Base-by-base conservation (phyloP, 2,113 vertebrate species). In the Alosa alosa region DNA sequence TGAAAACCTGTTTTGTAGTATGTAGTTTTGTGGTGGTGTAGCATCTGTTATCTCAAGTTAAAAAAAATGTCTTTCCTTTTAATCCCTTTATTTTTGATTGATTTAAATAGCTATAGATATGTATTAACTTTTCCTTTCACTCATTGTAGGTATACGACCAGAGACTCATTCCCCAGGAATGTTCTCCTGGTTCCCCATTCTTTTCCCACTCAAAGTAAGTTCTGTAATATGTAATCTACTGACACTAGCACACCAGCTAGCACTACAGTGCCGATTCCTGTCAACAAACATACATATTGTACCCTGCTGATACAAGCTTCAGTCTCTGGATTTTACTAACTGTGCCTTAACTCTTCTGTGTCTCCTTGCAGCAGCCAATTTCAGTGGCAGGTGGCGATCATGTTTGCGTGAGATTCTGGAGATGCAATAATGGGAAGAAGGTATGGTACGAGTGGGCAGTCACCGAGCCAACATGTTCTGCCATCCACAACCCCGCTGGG, bases 361-460 rank as follows among this genome's bases (percentile, higher is more conserved):
- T 18, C 22, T 13, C 8, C 3, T 1, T 31, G 11, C 84, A 98
- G 97, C 97, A 98, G 91, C 97, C 97, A 49, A 96, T 98, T 88
- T 90, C 94, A 0, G 87, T 98, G 50, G 93, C 93, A 9, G 94
- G 95, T 13, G 96, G 96, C 0, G 95, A 97, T 45, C 93, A 94
- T 4, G 94, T 98, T 87, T 93, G 94, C 0, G 96, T 97, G 86
- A 94, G 96, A 68, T 98, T 98, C 93, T 98, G 97, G 97, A 94
- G 97, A 90, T 97, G 96, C 94, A 97, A 96, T 94, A 98, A 95
- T 20, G 95, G 96, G 88, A 97, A 97, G 94, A 98, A 98, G 90
- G 97, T 98, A 83, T 98, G 97, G 97, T 98, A 98, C 6, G 97
- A 98, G 88, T 98, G 97, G 97, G 97, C 97, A 0, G 97, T 98